Evolutionary conservation across 1,140 invertebrate genomes (phyloP).

Genomic region (Orius insidiosus): DNA sequence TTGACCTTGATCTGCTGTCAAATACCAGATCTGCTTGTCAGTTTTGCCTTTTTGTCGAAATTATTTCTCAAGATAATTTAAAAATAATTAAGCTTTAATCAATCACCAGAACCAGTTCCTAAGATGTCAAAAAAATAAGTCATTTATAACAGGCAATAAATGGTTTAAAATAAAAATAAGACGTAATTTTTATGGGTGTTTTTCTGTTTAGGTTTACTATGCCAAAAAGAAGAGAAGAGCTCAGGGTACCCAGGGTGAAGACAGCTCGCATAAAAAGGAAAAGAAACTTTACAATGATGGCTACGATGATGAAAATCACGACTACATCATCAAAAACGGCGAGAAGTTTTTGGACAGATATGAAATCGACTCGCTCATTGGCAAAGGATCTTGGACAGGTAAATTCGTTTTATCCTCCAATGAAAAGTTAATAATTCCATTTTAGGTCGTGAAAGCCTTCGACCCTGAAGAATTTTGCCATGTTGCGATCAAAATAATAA

Average conservation of each 20-base stretch:
- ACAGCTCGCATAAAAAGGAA: slow-evolving; percentile 82
- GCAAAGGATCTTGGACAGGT: slow-evolving; percentile 95
- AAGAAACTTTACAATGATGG: slow-evolving; percentile 93
- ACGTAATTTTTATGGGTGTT: too few species aligned
- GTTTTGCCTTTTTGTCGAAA: too few species aligned
- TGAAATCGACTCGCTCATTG: slow-evolving; percentile 96
- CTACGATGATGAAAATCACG: slow-evolving; percentile 98
- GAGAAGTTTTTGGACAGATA: slow-evolving; percentile 99
- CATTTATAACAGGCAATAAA: too few species aligned
- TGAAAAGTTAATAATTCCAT: slow-evolving; percentile 3
- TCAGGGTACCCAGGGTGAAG: slow-evolving; percentile 82
- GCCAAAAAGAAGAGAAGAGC: slow-evolving; percentile 92
- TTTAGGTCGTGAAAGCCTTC: slow-evolving; percentile 92
- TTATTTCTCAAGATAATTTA: too few species aligned
- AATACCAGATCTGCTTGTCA: too few species aligned
- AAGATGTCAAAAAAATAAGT: too few species aligned
- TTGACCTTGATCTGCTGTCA: too few species aligned
- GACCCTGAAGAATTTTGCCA: slow-evolving; percentile 93
- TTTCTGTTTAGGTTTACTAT: slow-evolving; percentile 76
- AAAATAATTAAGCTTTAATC: too few species aligned
- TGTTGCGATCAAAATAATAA: slow-evolving; percentile 99
- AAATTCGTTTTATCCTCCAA: neutral
- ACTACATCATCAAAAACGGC: slow-evolving; percentile 97
- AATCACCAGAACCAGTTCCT: too few species aligned
- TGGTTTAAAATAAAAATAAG: too few species aligned